These are phyloP conservation scores for Falcunculus frontatus DNA, from an alignment of 2,113 vertebrate genomes.

Conservation along the genomic window DNA sequence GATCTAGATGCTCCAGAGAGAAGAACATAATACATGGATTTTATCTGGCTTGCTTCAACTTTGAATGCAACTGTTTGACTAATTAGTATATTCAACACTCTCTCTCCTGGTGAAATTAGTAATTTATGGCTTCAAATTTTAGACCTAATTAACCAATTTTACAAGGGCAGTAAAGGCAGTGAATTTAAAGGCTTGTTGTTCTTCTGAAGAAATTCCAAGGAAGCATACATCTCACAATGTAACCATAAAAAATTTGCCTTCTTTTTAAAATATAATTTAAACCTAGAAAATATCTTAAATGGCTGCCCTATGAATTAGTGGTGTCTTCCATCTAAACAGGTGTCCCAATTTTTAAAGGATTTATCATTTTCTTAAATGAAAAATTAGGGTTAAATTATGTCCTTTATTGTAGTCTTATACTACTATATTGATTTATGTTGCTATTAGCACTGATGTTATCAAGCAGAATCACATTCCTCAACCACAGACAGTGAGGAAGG, in stretches of 20 bases:
- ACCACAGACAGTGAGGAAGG: background rate
- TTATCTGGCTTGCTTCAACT: background rate
- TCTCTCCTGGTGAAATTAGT: background rate
- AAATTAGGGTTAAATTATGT: background rate
- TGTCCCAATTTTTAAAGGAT: background rate
- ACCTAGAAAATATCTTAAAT: background rate
- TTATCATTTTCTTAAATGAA: background rate
- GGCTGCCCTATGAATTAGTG: background rate
- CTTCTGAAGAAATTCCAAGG: background rate
- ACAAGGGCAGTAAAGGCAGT: background rate
- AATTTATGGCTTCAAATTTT: background rate
- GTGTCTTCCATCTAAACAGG: background rate
- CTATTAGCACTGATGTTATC: background rate
- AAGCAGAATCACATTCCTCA: background rate
- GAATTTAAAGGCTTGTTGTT: background rate
- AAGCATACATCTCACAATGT: background rate
- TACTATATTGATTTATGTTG: background rate
- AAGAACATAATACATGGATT: background rate
- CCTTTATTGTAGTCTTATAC: background rate
- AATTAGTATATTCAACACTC: background rate
- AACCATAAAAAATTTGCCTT: background rate
- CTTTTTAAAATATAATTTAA: background rate
- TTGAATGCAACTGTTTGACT: background rate
- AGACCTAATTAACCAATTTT: background rate
- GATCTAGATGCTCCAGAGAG: background rate